Evolutionary conservation across 2,113 vertebrate genomes (phyloP).

Genomic region (Eupsittula cactorum): DNA sequence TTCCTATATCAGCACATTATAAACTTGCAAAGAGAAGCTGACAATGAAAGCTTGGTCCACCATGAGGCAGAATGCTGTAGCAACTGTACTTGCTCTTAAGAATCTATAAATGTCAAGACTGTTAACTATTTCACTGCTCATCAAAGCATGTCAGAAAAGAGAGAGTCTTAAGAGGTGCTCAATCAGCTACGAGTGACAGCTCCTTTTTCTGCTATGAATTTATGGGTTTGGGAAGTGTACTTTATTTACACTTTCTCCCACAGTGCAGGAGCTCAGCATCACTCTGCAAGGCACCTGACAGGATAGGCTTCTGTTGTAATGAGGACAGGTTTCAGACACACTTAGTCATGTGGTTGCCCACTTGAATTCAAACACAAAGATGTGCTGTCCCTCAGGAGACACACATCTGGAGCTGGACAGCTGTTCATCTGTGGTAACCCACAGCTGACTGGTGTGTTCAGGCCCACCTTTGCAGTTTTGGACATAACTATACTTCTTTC

Average conservation of each 20-base stretch:
- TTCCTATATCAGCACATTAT: fast-evolving
- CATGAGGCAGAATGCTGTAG: not conserved
- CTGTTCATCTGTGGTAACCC: not conserved
- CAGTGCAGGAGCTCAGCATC: not conserved
- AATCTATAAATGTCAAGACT: slow-evolving; percentile 4
- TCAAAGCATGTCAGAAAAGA: slow-evolving; percentile 38
- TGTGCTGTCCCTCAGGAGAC: not conserved
- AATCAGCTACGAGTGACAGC: slow-evolving; percentile 15
- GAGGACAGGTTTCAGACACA: not conserved
- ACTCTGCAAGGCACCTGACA: not conserved
- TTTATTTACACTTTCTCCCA: not conserved
- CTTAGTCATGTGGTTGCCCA: not conserved
- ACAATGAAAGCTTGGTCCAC: not conserved
- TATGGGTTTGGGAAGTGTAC: not conserved
- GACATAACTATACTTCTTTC: not conserved
- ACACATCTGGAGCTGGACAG: not conserved
- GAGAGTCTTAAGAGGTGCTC: not conserved
- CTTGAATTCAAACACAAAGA: not conserved
- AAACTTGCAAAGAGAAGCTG: not conserved
- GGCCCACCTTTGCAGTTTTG: not conserved
- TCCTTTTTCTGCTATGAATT: not conserved
- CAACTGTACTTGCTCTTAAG: not conserved
- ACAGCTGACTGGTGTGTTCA: not conserved
- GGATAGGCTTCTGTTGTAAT: not conserved
- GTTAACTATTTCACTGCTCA: slow-evolving; percentile 43